A percentile compares a stretch with the other conserved stretches of the same genome.
Evolutionary conservation across 2,888 invertebrate genomes (phyloP).

Genomic region (Reticulitermes lucifugus): DNA sequence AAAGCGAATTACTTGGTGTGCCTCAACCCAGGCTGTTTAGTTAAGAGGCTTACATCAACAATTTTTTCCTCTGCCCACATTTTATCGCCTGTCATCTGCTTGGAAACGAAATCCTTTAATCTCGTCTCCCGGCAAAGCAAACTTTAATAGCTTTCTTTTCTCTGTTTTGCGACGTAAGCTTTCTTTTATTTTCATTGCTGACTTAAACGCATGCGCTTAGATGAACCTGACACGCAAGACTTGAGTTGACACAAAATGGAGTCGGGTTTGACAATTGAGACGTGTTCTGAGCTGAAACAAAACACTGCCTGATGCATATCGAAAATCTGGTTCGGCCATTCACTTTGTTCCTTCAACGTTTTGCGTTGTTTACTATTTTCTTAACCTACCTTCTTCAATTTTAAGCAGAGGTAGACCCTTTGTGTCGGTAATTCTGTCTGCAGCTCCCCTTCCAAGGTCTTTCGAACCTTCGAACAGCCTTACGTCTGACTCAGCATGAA

Average conservation of each 20-base stretch:
- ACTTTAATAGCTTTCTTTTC: constrained; percentile 1
- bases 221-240: constrained; percentile 31
- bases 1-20: no score
- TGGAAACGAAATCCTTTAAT: constrained; percentile 36
- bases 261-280: constrained; percentile 38
- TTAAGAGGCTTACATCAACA: not conserved
- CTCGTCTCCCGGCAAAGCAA: constrained; percentile 4
- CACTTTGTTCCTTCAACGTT: no score
- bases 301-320: constrained; percentile 3
- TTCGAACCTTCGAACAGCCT: no score
- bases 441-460: no score
- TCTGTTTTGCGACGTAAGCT: not conserved
- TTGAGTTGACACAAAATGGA: constrained; percentile 42
- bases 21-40: no score
- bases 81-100: constrained; percentile 44
- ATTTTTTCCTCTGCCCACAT: not conserved
- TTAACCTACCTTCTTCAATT: no score
- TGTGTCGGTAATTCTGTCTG: no score
- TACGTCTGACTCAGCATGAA: no score
- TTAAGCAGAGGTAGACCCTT: no score
- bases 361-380: no score
- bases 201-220: constrained; percentile 24
- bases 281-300: constrained; percentile 23
- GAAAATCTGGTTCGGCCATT: not conserved
- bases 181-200: constrained; percentile 6